Evolutionary conservation across 2,888 invertebrate species (phyloP).

Genomic region (Synanthedon myopaeformis): DNA sequence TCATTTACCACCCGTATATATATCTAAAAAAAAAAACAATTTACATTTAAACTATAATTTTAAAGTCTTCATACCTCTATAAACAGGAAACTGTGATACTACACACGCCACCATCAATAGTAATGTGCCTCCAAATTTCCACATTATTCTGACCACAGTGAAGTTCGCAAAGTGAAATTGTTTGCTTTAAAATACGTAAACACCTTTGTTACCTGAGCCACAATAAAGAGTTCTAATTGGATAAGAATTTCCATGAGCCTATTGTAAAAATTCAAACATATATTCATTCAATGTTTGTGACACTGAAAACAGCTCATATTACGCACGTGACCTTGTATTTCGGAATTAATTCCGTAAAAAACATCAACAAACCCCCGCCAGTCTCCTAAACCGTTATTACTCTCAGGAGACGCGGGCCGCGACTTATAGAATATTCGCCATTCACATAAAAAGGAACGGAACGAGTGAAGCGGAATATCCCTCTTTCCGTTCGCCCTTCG

Average conservation of each 20-base stretch:
- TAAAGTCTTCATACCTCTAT: not conserved
- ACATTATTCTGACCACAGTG: not conserved
- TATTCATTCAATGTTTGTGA: no score
- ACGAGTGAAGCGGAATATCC: slow-evolving; percentile 30
- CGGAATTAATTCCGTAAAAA: not conserved
- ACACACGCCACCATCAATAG: not conserved
- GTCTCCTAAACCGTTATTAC: not conserved
- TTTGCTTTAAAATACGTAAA: no score
- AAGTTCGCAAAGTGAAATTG: no score
- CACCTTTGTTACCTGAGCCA: no score
- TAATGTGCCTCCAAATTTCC: not conserved
- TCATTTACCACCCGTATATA: not conserved
- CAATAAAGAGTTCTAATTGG: no score
- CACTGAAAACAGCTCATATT: no score
- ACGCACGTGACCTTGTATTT: not conserved
- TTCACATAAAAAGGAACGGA: slow-evolving; percentile 39
- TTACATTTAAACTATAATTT: not conserved
- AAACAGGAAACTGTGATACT: not conserved
- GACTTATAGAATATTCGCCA: slow-evolving; percentile 25
- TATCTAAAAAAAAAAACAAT: not conserved
- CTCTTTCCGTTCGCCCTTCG: slow-evolving; percentile 48
- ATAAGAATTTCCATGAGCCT: no score
- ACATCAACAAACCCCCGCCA: not conserved
- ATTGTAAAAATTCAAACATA: no score
- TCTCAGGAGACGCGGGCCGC: not conserved